Conservation (phyloP, 2,797 vertebrate species). For the Lerista edwardsae region DNA sequence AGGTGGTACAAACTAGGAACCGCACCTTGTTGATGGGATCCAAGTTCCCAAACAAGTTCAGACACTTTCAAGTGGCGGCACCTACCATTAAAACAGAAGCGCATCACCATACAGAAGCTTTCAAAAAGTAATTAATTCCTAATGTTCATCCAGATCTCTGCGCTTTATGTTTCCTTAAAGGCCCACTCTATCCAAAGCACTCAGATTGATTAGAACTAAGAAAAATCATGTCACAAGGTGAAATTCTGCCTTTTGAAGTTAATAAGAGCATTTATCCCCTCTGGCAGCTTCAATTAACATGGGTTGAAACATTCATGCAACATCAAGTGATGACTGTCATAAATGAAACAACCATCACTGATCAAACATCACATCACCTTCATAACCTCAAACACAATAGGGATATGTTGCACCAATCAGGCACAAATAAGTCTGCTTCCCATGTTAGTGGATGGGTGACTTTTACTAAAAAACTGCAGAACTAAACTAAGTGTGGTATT, state of each 20-base stretch:
- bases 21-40: conserved; percentile 55
- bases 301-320: background rate
- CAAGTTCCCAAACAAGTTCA: conserved; percentile 59
- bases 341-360: background rate
- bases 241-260: background rate
- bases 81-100: conserved; percentile 50
- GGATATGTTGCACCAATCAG: background rate
- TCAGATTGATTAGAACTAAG: rapidly evolving
- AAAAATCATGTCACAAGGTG: background rate
- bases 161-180: background rate
- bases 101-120: conserved; percentile 3
- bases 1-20: conserved; percentile 54
- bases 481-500: background rate
- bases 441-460: background rate
- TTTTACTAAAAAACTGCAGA: background rate
- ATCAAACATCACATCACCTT: background rate
- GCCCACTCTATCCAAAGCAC: background rate
- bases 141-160: conserved; percentile 1
- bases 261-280: background rate
- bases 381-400: background rate
- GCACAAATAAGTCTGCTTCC: background rate
- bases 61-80: background rate
- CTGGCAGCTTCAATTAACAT: background rate
- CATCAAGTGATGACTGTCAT: background rate
- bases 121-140: conserved; percentile 1